Conservation (phyloP, 2,797 vertebrate species). For the Coreius guichenoti region DNA sequence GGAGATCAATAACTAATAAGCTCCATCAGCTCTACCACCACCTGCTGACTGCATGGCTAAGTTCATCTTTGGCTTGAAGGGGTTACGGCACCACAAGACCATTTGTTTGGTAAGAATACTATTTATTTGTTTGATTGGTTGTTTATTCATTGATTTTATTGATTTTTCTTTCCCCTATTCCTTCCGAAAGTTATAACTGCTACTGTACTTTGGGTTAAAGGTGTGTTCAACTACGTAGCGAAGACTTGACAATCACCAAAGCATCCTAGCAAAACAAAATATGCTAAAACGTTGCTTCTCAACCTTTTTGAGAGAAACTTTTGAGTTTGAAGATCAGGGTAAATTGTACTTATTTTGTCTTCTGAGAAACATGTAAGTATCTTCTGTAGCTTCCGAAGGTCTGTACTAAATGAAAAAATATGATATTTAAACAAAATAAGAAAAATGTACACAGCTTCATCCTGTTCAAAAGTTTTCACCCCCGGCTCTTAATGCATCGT, state of each 20-base stretch:
- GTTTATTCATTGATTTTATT: neutral
- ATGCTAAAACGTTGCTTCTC: neutral
- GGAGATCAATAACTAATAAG: conserved; percentile 9
- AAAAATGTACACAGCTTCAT: no score
- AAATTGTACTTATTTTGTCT: no score
- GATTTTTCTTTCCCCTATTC: neutral
- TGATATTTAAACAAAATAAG: no score
- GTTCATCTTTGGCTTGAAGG: conserved; percentile 21
- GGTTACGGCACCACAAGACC: conserved; percentile 10
- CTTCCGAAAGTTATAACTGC: neutral
- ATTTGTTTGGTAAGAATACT: conserved; percentile 46
- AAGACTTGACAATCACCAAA: neutral
- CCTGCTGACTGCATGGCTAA: conserved; percentile 35
- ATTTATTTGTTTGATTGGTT: neutral
- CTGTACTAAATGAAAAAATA: no score
- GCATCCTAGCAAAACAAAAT: neutral
- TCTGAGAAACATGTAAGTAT: no score
- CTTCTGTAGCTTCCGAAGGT: no score
- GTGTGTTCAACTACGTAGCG: neutral
- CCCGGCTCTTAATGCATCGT: no score
- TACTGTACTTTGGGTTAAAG: neutral
- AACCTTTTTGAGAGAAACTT: neutral
- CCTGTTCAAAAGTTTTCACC: no score
- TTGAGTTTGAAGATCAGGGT: no score
- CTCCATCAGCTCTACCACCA: conserved; percentile 4